phyloP scores from a whole-genome alignment of 2,888 invertebrate genomes.

The Drosophila kuntzei region DNA sequence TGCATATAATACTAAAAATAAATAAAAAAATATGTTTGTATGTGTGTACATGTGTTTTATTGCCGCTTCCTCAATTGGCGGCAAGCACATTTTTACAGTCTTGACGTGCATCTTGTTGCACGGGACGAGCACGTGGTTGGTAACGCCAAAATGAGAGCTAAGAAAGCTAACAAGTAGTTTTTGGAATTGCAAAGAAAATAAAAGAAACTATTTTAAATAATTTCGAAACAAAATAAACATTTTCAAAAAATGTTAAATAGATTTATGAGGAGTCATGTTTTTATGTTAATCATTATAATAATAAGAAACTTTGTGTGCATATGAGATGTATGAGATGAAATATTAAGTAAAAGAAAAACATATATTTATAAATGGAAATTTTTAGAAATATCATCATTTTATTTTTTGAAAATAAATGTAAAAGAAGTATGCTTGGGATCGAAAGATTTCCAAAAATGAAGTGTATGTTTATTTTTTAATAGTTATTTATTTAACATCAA shows the following conservation, averaged over 20 bases:
- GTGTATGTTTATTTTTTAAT: not conserved
- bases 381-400: not conserved
- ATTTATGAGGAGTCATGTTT: no score
- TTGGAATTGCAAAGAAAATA: not conserved
- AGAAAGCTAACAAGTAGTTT: conserved; percentile 72
- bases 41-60: not conserved
- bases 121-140: conserved; percentile 51
- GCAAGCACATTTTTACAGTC: conserved; percentile 8
- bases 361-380: not conserved
- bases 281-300: no score
- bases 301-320: no score
- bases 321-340: no score
- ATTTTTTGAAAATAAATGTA: no score
- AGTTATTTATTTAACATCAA: no score
- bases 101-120: conserved; percentile 17
- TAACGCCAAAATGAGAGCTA: not conserved
- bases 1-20: not conserved
- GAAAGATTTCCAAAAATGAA: not conserved
- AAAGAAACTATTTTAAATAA: not conserved
- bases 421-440: not conserved
- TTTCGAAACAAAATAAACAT: not conserved
- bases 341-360: not conserved
- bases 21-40: not conserved
- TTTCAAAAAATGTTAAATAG: not conserved
- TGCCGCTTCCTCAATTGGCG: conserved; percentile 9